These are phyloP conservation scores for Taenioides sp. DNA, from an alignment of 2,797 vertebrate species.

Conservation along the genomic window DNA sequence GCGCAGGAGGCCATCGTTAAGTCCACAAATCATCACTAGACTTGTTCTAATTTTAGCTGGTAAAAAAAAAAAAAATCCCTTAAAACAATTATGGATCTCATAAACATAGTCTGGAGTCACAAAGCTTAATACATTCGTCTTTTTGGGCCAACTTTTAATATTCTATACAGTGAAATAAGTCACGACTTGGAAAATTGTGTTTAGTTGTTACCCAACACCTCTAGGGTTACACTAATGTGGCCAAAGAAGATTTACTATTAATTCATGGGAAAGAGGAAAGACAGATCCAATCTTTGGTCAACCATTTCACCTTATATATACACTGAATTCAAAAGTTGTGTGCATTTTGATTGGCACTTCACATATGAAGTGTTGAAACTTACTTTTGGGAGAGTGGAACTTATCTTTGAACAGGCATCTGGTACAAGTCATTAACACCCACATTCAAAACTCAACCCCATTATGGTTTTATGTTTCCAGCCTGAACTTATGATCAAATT, in stretches of 20 bases:
- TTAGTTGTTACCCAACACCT: too few species aligned
- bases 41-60: too few species aligned
- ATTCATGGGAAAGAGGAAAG: slow-evolving; percentile 13
- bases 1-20: too few species aligned
- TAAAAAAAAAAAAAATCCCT: too few species aligned
- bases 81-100: too few species aligned
- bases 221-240: not conserved
- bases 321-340: slow-evolving; percentile 17
- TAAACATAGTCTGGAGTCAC: too few species aligned
- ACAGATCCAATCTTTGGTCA: slow-evolving; percentile 46
- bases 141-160: slow-evolving; percentile 6
- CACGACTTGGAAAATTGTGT: slow-evolving; percentile 7
- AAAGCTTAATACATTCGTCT: too few species aligned
- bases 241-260: slow-evolving; percentile 38
- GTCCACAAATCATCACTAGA: too few species aligned
- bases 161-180: slow-evolving; percentile 20
- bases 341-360: slow-evolving; percentile 49
- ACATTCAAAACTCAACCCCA: slow-evolving; percentile 56
- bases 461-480: slow-evolving; percentile 64
- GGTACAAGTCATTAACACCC: slow-evolving; percentile 55
- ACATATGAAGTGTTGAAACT: slow-evolving; percentile 29
- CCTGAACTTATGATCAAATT: slow-evolving; percentile 68
- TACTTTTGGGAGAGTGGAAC: slow-evolving; percentile 16
- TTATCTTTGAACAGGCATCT: slow-evolving; percentile 36
- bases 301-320: slow-evolving; percentile 40